These are phyloP conservation scores for Condylostylus longicornis DNA, from an alignment of 1,140 invertebrate species.

Conservation along the genomic window DNA sequence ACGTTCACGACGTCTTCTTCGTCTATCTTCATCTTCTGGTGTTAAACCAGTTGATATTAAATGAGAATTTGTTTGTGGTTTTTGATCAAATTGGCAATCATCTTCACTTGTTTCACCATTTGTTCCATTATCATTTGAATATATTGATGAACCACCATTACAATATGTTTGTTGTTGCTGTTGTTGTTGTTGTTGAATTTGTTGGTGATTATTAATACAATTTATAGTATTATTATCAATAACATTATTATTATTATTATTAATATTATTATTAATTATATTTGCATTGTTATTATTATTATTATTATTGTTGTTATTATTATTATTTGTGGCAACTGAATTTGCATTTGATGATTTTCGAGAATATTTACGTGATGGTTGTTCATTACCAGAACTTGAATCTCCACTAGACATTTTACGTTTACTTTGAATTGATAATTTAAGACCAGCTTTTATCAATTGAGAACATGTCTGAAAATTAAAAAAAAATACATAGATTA, in stretches of 20 bases:
- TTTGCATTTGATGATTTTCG: too few relatives aligned
- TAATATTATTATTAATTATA: too few relatives aligned
- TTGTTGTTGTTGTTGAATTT: too few relatives aligned
- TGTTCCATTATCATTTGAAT: too few relatives aligned
- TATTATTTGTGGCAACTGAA: too few relatives aligned
- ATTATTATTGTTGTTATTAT: too few relatives aligned
- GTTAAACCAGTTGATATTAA: constrained; percentile 49
- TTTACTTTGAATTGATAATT: constrained; percentile 77
- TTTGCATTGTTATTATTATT: too few relatives aligned
- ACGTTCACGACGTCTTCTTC: constrained; percentile 65
- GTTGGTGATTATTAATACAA: background rate
- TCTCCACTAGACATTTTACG: constrained; percentile 53
- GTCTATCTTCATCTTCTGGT: constrained; percentile 77
- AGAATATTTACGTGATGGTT: constrained; percentile 31
- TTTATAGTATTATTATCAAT: too few relatives aligned
- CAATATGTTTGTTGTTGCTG: too few relatives aligned
- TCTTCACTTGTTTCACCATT: constrained; percentile 19
- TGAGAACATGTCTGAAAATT: constrained; percentile 62
- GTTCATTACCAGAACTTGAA: constrained; percentile 36
- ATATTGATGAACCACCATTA: too few relatives aligned
- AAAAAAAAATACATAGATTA: constrained; percentile 1
- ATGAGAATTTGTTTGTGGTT: constrained; percentile 17
- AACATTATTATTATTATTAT: too few relatives aligned
- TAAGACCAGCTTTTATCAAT: constrained; percentile 79
- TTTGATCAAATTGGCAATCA: constrained; percentile 23